A percentile compares a stretch with the other conserved stretches of the same genome.
Evolutionary conservation across 2,888 invertebrate genomes (phyloP).

Genomic region (Lochmaea crataegi): DNA sequence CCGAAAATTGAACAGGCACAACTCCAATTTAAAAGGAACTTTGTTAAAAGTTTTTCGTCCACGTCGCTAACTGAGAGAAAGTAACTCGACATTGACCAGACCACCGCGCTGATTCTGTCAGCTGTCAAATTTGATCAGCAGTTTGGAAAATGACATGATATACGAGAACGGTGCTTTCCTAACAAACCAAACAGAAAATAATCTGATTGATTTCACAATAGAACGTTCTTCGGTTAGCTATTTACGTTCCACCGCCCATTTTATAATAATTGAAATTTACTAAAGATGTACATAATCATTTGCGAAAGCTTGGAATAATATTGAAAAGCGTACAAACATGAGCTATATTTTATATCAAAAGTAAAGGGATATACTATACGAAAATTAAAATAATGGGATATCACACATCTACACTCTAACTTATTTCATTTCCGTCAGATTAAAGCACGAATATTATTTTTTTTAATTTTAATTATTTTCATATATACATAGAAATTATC

Average conservation of each 20-base stretch:
- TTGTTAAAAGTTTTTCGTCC: constrained; percentile 27
- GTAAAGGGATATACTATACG: too few relatives aligned
- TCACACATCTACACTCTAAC: too few relatives aligned
- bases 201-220: constrained; percentile 26
- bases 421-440: too few relatives aligned
- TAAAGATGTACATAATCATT: not conserved
- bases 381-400: too few relatives aligned
- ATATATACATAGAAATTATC: not conserved
- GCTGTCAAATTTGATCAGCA: constrained; percentile 35
- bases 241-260: constrained; percentile 12
- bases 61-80: constrained; percentile 28
- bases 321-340: too few relatives aligned
- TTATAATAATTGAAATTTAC: not conserved
- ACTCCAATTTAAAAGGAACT: constrained; percentile 52
- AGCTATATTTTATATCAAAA: too few relatives aligned
- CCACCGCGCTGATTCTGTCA: constrained; percentile 33
- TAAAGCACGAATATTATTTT: too few relatives aligned
- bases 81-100: constrained; percentile 26
- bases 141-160: constrained; percentile 35
- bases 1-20: constrained; percentile 54
- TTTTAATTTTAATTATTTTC: too few relatives aligned
- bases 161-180: constrained; percentile 26
- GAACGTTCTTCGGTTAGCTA: constrained; percentile 7
- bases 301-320: not conserved
- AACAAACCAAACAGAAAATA: constrained; percentile 29